phyloP scores from a whole-genome alignment of 1,140 invertebrate genomes.

The Monomorium pharaonis region DNA sequence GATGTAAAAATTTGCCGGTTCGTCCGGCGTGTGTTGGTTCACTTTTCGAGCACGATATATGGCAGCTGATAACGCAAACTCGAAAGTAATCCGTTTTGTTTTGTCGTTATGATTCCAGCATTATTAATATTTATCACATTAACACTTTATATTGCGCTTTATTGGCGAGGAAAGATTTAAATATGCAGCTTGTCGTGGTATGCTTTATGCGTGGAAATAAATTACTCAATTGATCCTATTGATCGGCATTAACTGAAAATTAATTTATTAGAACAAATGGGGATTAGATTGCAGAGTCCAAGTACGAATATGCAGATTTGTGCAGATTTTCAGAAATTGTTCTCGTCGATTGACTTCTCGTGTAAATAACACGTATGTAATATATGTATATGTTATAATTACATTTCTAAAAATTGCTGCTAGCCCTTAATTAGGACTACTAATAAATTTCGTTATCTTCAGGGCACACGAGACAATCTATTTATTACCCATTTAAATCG shows the following conservation, averaged over 20 bases:
- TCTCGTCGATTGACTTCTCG: neutral
- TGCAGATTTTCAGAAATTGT: neutral
- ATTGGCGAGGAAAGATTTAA: constrained; percentile 23
- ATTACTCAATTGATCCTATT: constrained; percentile 33
- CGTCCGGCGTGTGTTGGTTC: neutral
- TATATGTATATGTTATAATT: neutral
- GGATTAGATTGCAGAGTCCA: neutral
- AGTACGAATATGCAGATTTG: too few relatives aligned
- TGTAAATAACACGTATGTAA: neutral
- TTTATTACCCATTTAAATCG: constrained; percentile 44
- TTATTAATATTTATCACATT: constrained; percentile 39
- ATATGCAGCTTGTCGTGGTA: neutral
- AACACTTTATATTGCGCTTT: neutral
- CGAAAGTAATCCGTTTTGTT: constrained; percentile 18
- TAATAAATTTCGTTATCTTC: constrained; percentile 22
- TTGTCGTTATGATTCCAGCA: neutral
- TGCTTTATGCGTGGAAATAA: constrained; percentile 17
- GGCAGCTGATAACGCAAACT: neutral
- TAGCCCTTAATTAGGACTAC: neutral
- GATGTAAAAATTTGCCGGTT: constrained; percentile 20
- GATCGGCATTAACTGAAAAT: neutral
- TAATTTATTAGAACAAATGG: constrained; percentile 32
- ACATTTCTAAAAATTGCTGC: neutral
- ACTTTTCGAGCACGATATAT: neutral
- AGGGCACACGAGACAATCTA: constrained; percentile 12